Evolutionary conservation across 2,888 invertebrate species (phyloP).

Genomic region (Calephelis perditalis): DNA sequence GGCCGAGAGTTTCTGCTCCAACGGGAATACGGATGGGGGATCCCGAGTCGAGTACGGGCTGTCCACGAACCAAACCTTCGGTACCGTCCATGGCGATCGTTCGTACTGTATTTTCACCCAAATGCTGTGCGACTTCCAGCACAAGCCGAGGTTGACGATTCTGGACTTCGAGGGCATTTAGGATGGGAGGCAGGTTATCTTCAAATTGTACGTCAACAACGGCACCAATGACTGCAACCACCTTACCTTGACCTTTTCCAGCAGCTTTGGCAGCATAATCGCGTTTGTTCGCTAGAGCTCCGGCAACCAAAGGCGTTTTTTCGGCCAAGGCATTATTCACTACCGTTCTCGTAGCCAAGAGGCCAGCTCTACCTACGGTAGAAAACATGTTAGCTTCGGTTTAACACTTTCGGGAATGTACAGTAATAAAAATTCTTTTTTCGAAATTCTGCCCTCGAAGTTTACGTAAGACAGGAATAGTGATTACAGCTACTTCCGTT

Average conservation of each 20-base stretch:
- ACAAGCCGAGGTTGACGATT: slow-evolving; percentile 88
- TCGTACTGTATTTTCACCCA: slow-evolving; percentile 93
- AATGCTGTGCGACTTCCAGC: slow-evolving; percentile 94
- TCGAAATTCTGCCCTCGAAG: slow-evolving; percentile 44
- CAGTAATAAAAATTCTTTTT: slow-evolving; percentile 52
- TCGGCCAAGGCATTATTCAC: slow-evolving; percentile 69
- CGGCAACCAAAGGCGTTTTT: slow-evolving; percentile 70
- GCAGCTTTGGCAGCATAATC: slow-evolving; percentile 62
- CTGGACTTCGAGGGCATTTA: slow-evolving; percentile 96
- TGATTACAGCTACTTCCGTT: slow-evolving; percentile 22
- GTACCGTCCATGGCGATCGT: slow-evolving; percentile 97
- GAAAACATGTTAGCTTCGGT: slow-evolving; percentile 64
- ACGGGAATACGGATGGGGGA: slow-evolving; percentile 95
- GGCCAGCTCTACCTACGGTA: slow-evolving; percentile 73
- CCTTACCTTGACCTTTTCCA: slow-evolving; percentile 76
- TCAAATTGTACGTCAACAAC: slow-evolving; percentile 99
- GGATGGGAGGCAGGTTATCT: slow-evolving; percentile 92
- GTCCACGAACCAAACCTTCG: slow-evolving; percentile 93
- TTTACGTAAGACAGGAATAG: slow-evolving; percentile 39
- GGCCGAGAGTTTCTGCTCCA: slow-evolving; percentile 92
- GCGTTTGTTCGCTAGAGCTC: slow-evolving; percentile 60
- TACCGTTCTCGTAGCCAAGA: slow-evolving; percentile 70
- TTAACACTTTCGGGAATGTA: slow-evolving; percentile 48
- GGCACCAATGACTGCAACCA: slow-evolving; percentile 98
- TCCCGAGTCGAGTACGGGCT: slow-evolving; percentile 89